Conservation (phyloP, 2,797 vertebrate genomes). For the Rhinichthys osculus region DNA sequence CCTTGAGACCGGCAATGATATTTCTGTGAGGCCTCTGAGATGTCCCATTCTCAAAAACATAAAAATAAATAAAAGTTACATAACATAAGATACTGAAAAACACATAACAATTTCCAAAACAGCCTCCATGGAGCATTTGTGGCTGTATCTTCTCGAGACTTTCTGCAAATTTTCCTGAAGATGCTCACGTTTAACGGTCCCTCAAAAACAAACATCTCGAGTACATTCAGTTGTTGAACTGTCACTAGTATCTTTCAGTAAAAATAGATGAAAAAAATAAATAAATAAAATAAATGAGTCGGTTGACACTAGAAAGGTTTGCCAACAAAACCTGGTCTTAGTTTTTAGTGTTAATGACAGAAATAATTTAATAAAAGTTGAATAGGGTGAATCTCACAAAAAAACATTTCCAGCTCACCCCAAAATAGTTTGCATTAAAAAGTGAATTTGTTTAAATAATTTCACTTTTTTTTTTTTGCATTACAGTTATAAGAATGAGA, state of each 20-base stretch:
- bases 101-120: not conserved
- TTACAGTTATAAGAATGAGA: not conserved
- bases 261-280: not conserved
- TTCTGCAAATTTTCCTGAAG: not conserved
- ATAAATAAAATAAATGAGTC: not conserved
- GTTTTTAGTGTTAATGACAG: conserved; percentile 17
- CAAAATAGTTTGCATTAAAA: not conserved
- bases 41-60: not conserved
- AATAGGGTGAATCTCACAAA: conserved; percentile 17
- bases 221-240: not conserved
- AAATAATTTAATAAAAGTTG: not conserved
- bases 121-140: conserved; percentile 2
- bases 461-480: not conserved
- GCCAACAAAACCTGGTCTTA: conserved; percentile 24
- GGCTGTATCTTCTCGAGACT: not conserved
- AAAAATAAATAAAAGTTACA: conserved; percentile 32
- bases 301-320: not conserved
- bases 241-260: not conserved
- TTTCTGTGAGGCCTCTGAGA: conserved; percentile 1
- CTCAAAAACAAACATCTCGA: conserved; percentile 16
- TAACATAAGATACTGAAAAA: not conserved
- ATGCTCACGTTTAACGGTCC: conserved; percentile 7
- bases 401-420: not conserved
- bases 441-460: not conserved
- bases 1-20: not conserved